Evolutionary conservation across 2,797 vertebrate genomes (phyloP).

Genomic region (Mus spretus): DNA sequence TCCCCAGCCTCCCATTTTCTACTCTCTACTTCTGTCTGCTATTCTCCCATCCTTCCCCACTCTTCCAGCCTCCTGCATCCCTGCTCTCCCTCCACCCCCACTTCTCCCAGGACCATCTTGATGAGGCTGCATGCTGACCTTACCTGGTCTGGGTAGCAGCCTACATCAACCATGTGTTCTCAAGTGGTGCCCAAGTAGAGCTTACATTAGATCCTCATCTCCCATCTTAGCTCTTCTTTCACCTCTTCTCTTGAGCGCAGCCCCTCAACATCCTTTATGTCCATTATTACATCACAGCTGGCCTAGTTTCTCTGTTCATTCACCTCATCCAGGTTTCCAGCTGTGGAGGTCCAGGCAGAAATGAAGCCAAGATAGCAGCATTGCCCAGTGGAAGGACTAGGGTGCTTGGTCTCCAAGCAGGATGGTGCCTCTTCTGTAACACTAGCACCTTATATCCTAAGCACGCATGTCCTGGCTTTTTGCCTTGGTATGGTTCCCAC

Average conservation of each 20-base stretch:
- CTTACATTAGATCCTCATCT: background rate
- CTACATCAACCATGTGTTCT: rapidly evolving
- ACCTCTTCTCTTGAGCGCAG: background rate
- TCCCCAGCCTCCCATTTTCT: too few species aligned
- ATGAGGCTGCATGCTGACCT: background rate
- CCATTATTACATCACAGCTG: conserved; percentile 60
- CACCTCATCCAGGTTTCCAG: background rate
- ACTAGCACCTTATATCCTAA: too few species aligned
- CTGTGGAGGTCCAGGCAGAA: conserved; percentile 65
- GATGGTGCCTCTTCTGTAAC: background rate
- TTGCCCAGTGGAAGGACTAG: background rate
- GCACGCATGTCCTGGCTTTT: background rate
- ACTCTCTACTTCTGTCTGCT: background rate
- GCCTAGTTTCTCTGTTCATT: background rate
- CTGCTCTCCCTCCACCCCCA: too few species aligned
- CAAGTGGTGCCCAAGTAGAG: background rate
- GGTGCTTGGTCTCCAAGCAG: background rate
- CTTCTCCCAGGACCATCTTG: background rate
- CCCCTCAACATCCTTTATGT: conserved; percentile 46
- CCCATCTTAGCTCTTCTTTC: background rate
- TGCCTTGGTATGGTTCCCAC: background rate
- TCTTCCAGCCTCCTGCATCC: background rate
- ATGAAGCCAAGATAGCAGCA: background rate
- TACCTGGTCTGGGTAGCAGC: background rate
- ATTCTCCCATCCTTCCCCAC: background rate